phyloP scores from a whole-genome alignment of 2,113 vertebrate genomes.

The Saguinus imperator region DNA sequence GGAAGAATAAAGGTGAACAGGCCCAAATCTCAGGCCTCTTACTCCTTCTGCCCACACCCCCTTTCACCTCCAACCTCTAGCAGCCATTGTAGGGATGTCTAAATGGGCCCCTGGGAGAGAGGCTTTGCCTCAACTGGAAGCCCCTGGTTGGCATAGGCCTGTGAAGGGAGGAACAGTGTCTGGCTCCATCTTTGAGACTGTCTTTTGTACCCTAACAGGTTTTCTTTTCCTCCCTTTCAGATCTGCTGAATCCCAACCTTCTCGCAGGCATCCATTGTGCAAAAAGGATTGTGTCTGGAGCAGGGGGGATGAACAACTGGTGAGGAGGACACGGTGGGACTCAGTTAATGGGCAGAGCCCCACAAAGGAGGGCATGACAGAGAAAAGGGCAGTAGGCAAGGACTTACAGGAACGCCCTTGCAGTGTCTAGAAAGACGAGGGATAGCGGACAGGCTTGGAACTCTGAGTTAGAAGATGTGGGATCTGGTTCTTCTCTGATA shows the following conservation, averaged over 20 bases:
- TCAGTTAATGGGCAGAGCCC: background rate
- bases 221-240: constrained; percentile 44
- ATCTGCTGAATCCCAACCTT: constrained; percentile 52
- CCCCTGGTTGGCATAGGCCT: background rate
- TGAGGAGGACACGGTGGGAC: constrained; percentile 5
- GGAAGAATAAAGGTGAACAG: background rate
- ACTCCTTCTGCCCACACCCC: no score
- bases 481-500: background rate
- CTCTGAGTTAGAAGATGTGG: background rate
- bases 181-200: background rate
- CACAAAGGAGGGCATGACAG: background rate
- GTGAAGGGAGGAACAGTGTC: background rate
- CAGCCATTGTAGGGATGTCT: background rate
- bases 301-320: constrained; percentile 68
- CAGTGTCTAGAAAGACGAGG: background rate
- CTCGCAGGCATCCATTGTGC: constrained; percentile 52
- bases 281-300: constrained; percentile 60
- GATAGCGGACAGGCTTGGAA: background rate
- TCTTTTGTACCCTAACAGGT: background rate
- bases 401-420: background rate
- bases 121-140: background rate
- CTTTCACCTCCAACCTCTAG: background rate
- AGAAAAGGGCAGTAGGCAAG: background rate
- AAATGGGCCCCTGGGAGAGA: background rate
- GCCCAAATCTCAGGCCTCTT: background rate